Evolutionary conservation across 2,888 invertebrate genomes (phyloP).

Genomic region (Hydroisotoma schaefferi): DNA sequence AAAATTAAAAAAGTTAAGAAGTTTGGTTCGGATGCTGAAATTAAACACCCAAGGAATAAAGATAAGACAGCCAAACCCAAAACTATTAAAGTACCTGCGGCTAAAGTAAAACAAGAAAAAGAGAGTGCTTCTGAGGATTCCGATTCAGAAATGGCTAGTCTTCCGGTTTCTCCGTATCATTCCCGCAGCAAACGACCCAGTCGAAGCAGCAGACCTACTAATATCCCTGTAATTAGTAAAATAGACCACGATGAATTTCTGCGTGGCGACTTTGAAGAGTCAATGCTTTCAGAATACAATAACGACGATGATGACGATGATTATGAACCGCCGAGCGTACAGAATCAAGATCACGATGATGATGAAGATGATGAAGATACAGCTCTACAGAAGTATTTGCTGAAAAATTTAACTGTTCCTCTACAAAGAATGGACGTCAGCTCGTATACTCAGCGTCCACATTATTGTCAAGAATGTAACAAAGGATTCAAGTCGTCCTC

Average conservation of each 20-base stretch:
- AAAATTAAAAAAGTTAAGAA: background rate
- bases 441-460: too few relatives aligned
- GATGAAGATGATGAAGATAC: background rate
- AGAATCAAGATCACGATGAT: background rate
- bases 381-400: too few relatives aligned
- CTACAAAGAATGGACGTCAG: too few relatives aligned
- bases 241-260: background rate
- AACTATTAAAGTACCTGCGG: background rate
- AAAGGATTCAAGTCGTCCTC: slow-evolving; percentile 15
- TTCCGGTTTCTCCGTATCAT: too few relatives aligned
- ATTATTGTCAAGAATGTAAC: slow-evolving; percentile 13
- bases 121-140: background rate
- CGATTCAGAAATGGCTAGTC: background rate
- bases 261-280: background rate
- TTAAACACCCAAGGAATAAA: background rate
- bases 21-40: background rate
- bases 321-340: background rate
- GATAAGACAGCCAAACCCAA: background rate
- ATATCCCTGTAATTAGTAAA: background rate
- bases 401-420: too few relatives aligned
- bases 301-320: background rate
- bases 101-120: too few relatives aligned
- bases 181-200: too few relatives aligned
- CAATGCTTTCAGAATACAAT: background rate
- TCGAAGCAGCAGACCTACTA: too few relatives aligned